Evolutionary conservation across 1,140 invertebrate genomes (phyloP).

Genomic region (Caenorhabditis inopinata): DNA sequence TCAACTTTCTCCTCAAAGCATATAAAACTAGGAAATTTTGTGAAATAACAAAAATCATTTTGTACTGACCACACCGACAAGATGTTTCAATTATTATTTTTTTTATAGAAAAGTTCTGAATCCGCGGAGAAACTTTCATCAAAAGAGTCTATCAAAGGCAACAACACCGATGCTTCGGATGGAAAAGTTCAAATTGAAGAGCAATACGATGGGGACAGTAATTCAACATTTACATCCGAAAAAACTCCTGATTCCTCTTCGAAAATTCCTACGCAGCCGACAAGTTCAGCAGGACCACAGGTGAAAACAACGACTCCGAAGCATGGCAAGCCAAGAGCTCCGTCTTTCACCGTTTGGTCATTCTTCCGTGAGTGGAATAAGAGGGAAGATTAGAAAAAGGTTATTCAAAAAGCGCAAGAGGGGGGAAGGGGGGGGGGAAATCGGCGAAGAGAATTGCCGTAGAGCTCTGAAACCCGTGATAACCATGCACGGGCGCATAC

Average conservation of each 20-base stretch:
- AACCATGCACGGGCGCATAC: no score
- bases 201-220: neutral
- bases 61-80: no score
- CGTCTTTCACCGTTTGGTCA: conserved; percentile 3
- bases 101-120: neutral
- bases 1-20: no score
- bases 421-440: no score
- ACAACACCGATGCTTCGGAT: neutral
- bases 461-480: no score
- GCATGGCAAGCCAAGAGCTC: neutral
- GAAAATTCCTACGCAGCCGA: neutral
- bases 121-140: neutral
- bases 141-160: neutral
- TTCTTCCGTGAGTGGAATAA: neutral
- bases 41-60: no score
- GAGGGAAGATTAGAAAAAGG: no score
- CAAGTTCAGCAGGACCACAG: neutral
- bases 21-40: no score
- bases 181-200: neutral
- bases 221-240: neutral
- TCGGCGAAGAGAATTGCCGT: no score
- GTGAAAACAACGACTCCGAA: neutral
- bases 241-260: neutral
- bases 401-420: no score
- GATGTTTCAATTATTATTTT: no score